Conservation (phyloP, 1,140 invertebrate genomes). For the Trichonephila clavipes region DNA sequence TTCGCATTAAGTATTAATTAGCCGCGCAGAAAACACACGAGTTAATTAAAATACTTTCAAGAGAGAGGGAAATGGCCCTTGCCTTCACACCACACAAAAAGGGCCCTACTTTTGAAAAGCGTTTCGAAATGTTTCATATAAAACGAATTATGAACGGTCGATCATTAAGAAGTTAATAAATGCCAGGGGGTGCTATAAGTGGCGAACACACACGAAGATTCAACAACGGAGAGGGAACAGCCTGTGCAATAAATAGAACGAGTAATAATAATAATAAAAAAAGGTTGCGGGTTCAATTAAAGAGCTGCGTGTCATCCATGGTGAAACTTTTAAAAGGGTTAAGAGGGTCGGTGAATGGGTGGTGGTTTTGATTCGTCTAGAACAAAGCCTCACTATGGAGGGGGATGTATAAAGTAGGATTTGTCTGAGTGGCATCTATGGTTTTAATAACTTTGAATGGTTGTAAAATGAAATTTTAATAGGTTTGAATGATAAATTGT, state of each 20-base stretch:
- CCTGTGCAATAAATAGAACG: neutral
- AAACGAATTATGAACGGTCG: constrained; percentile 42
- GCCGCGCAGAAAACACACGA: constrained; percentile 13
- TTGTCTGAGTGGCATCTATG: neutral
- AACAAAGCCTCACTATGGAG: neutral
- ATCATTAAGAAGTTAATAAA: constrained; percentile 27
- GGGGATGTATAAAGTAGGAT: neutral
- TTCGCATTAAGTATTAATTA: constrained; percentile 26
- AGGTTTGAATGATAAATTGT: too few relatives aligned
- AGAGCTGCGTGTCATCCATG: neutral
- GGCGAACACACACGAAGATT: constrained; percentile 35
- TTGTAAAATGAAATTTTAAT: too few relatives aligned
- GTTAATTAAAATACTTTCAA: constrained; percentile 31
- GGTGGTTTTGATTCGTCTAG: neutral
- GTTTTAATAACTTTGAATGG: too few relatives aligned
- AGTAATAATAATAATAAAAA: too few relatives aligned
- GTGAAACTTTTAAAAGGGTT: neutral
- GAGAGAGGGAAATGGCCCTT: neutral
- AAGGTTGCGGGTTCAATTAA: neutral
- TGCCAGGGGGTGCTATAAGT: constrained; percentile 16
- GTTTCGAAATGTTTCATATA: constrained; percentile 12
- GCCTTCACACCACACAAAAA: neutral
- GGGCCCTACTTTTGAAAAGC: constrained; percentile 7
- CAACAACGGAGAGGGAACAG: neutral
- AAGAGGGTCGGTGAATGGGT: neutral